Evolutionary conservation across 2,797 vertebrate species (phyloP).

Genomic region (Smutsia gigantea): DNA sequence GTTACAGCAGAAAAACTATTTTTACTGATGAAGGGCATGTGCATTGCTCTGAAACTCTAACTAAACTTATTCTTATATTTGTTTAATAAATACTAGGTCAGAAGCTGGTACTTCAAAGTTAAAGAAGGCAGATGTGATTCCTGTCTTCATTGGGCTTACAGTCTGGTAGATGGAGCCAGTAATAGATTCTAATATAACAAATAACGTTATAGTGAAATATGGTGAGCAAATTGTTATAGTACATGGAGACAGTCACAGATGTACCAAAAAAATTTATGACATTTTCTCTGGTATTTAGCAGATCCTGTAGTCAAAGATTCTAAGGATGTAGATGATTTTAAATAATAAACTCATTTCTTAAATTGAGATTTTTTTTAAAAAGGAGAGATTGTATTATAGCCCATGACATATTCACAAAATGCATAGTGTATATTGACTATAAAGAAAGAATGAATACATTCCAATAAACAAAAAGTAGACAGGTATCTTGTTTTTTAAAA

Average conservation of each 20-base stretch:
- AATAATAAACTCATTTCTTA: slow-evolving; percentile 4
- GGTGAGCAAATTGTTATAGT: neutral
- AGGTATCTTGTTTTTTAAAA: neutral
- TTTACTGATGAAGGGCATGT: neutral
- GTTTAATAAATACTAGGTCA: neutral
- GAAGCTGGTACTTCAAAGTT: neutral
- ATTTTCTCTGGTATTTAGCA: neutral
- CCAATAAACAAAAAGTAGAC: neutral
- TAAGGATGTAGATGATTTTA: neutral
- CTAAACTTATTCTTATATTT: neutral
- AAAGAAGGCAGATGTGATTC: neutral
- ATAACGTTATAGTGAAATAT: neutral
- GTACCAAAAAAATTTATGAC: neutral
- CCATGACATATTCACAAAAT: neutral
- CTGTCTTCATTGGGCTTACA: neutral
- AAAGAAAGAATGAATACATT: neutral
- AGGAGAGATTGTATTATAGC: neutral
- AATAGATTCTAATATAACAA: neutral
- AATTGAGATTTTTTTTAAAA: neutral
- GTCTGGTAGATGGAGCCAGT: neutral
- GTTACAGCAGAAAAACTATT: neutral
- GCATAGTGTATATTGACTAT: neutral
- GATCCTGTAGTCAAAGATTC: neutral
- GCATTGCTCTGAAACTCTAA: neutral
- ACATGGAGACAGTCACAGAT: neutral